phyloP scores from a whole-genome alignment of 2,888 invertebrate species.

The Hirtodrosophila duncani region DNA sequence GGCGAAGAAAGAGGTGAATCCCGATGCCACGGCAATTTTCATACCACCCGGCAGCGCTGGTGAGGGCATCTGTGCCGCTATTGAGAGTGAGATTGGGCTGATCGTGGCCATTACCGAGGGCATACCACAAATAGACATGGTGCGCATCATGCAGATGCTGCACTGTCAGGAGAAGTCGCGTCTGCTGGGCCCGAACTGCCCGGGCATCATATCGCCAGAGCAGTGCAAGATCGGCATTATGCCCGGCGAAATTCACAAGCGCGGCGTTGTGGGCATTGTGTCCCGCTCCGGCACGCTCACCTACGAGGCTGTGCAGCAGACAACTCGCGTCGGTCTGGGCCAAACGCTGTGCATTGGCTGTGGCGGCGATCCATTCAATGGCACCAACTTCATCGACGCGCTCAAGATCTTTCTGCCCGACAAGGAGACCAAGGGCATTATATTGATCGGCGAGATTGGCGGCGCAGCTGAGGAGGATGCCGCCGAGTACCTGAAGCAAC shows the following conservation, averaged over 20 bases:
- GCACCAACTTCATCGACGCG: constrained; percentile 99
- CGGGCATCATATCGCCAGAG: constrained; percentile 96
- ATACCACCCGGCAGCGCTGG: constrained; percentile 96
- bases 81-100: constrained; percentile 96
- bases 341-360: constrained; percentile 98
- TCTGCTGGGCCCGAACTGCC: constrained; percentile 98
- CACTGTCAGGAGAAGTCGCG: constrained; percentile 92
- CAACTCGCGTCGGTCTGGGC: constrained; percentile 91
- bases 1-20: constrained; percentile 90
- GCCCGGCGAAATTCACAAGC: constrained; percentile 98
- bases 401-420: constrained; percentile 96
- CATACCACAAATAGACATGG: constrained; percentile 99
- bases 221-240: constrained; percentile 99
- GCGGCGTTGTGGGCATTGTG: constrained; percentile 94
- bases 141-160: constrained; percentile 92
- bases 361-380: constrained; percentile 99
- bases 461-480: constrained; percentile 98
- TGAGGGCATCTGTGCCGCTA: constrained; percentile 92
- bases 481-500: constrained; percentile 89
- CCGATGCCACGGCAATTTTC: constrained; percentile 95
- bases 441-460: constrained; percentile 99
- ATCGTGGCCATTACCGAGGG: constrained; percentile 99
- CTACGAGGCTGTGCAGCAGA: constrained; percentile 99
- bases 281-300: constrained; percentile 98
- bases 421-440: constrained; percentile 94